phyloP scores from a whole-genome alignment of 1,140 invertebrate genomes.

The Aphis gossypii region DNA sequence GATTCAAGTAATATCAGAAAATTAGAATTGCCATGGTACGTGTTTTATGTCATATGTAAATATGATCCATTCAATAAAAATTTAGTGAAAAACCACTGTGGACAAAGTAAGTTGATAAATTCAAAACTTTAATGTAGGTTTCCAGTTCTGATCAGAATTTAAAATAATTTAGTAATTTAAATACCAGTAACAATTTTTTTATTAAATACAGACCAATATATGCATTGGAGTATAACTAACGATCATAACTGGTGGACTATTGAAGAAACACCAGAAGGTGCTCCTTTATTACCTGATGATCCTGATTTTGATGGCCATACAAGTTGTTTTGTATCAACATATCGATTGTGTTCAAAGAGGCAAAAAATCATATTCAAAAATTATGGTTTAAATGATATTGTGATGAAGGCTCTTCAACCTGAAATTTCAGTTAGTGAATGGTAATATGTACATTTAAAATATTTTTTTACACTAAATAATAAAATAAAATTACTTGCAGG shows the following conservation, averaged over 20 bases:
- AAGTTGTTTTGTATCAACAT: conserved; percentile 58
- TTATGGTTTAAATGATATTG: neutral
- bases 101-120: conserved; percentile 54
- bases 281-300: conserved; percentile 46
- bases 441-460: conserved; percentile 4
- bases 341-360: conserved; percentile 42
- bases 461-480: neutral
- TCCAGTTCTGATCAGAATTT: neutral
- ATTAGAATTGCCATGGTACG: conserved; percentile 42
- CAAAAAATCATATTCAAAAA: conserved; percentile 53
- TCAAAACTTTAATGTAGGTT: neutral
- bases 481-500: conserved; percentile 49
- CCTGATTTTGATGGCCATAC: conserved; percentile 46
- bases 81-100: conserved; percentile 54
- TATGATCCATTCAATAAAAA: conserved; percentile 57
- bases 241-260: conserved; percentile 39
- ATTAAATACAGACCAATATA: conserved; percentile 19
- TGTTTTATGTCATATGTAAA: conserved; percentile 53
- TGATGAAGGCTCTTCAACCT: conserved; percentile 59
- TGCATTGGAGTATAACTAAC: neutral
- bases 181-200: neutral
- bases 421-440: conserved; percentile 59
- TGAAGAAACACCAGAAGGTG: conserved; percentile 50
- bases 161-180: neutral
- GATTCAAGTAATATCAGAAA: conserved; percentile 20